phyloP scores from a whole-genome alignment of 2,113 vertebrate species.

The Albula glossodonta region DNA sequence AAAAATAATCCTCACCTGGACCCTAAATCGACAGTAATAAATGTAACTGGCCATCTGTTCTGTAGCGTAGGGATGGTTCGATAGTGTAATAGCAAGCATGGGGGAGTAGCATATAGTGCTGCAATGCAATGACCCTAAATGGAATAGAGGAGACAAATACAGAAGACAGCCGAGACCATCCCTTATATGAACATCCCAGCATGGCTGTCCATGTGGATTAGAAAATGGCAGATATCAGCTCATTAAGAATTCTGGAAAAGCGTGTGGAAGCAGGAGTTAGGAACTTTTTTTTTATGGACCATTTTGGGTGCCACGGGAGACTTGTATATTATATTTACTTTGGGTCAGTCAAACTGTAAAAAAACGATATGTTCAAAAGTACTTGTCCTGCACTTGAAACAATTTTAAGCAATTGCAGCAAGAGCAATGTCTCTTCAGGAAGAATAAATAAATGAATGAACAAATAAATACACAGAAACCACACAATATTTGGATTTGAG shows the following conservation, averaged over 20 bases:
- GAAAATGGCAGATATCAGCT: not conserved
- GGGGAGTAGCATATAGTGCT: not conserved
- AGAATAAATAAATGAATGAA: no score
- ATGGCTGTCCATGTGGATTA: slow-evolving; percentile 8
- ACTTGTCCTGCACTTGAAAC: no score
- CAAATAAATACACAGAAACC: not conserved
- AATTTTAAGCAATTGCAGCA: not conserved
- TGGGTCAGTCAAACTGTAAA: no score
- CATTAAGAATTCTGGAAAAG: not conserved
- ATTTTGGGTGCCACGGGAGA: not conserved
- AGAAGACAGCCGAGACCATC: slow-evolving; percentile 1
- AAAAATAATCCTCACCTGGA: no score
- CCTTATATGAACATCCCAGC: not conserved
- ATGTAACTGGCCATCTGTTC: not conserved
- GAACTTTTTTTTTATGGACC: not conserved
- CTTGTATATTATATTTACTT: no score
- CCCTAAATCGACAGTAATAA: not conserved
- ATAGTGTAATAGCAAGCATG: not conserved
- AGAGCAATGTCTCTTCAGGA: no score
- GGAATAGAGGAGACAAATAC: not conserved
- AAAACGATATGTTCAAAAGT: no score
- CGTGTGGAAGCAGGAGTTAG: not conserved
- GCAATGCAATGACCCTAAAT: slow-evolving; percentile 2
- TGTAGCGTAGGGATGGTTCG: not conserved
- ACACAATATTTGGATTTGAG: no score